Percentiles rank a stretch among this genome's conserved stretches.
phyloP scores from a whole-genome alignment of 2,797 vertebrate genomes.

The Ciconia nigra region DNA sequence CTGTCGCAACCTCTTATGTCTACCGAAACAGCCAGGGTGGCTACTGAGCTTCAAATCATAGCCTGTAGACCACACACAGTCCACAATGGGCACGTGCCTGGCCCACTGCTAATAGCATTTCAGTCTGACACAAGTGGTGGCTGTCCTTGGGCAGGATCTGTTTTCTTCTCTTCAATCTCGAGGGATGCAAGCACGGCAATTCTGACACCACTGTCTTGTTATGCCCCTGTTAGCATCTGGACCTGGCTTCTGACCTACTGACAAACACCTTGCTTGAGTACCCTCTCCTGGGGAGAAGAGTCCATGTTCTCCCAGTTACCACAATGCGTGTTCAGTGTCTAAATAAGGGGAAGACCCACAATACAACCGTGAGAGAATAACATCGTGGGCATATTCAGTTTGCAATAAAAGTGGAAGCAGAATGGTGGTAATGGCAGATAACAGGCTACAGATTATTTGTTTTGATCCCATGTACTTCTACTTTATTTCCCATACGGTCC shows the following conservation, averaged over 20 bases:
- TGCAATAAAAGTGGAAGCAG: not conserved
- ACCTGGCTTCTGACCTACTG: not conserved
- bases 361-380: not conserved
- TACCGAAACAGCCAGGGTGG: not conserved
- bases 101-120: not conserved
- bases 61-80: not conserved
- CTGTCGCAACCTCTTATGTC: not conserved
- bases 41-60: not conserved
- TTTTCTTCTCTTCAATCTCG: not conserved
- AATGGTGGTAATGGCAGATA: not conserved
- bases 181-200: not conserved
- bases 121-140: not conserved
- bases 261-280: not conserved
- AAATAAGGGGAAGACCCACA: not conserved
- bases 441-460: not conserved
- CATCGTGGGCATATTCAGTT: not conserved
- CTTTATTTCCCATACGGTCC: not conserved
- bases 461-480: not conserved
- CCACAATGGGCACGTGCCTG: rapidly evolving
- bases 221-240: not conserved
- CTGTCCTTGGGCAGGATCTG: not conserved
- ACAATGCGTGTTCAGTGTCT: rapidly evolving
- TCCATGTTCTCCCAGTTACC: not conserved
- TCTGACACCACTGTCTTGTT: not conserved
- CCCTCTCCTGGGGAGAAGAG: not conserved